Base-by-base conservation (phyloP, 2,113 vertebrate genomes). In the Megalops atlanticus region DNA sequence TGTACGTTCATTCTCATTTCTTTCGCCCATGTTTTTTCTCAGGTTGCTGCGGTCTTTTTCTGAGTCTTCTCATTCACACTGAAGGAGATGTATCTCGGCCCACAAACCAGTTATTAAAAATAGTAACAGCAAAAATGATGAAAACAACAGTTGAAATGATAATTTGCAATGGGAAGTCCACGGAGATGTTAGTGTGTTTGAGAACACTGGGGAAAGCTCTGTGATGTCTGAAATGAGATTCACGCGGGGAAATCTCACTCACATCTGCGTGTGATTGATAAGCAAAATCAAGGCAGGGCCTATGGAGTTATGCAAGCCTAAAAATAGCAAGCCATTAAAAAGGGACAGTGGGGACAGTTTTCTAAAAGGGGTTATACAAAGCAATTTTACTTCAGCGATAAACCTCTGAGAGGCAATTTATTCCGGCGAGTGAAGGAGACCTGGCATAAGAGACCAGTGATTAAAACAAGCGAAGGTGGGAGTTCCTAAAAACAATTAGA, bases 271-370 rank as follows among this genome's bases (percentile, higher is more conserved):
- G 15, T 39, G 78, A 64, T 82, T 84, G 86, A 87, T 87, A 84
- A 85, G 82, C 40, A 54, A n/a, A 82, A 70, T 81, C 77, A 69
- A 49, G 71, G 70, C 72, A 64, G 75, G 80, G 77, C 77, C 77
- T 76, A 77, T 21, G 2, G 47, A 77, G 39, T 21, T 21, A 38
- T 35, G 40, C 43, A n/a, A 68, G 38, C 77, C 58, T 82, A 77
- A 82, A 84, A 78, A 84, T 84, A 84, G 81, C 81, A 76, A n/a
- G 27, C 49, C 70, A 87, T 83, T 81, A 78, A 54, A 81, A 74
- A 36, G n/a, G 73, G 45, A 68, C 18, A 35, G 10, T 41, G 15
- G 72, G 52, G 52, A 40, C 73, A 5, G 1, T 16, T 6, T 47
- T 58, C 47, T 77, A 35, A 11, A 74, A 68, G 14, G 24, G 41